A percentile compares a stretch with the other conserved stretches of the same genome.
Evolutionary conservation across 2,113 vertebrate genomes (phyloP).

Genomic region (Gambusia affinis): DNA sequence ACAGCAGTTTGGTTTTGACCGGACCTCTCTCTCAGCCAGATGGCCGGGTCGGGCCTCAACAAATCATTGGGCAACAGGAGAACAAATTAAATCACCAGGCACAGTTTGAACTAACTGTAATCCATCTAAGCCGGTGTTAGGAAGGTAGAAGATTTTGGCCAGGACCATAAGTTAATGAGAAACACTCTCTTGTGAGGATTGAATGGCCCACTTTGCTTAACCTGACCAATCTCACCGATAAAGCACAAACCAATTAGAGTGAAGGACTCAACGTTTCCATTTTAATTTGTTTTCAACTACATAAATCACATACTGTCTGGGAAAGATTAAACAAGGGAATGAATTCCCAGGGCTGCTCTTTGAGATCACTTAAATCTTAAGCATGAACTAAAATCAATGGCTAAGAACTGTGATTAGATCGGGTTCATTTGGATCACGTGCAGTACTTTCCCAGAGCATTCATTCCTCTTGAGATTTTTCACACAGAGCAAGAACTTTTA

Average conservation of each 20-base stretch:
- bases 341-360: conserved; percentile 40
- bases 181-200: conserved; percentile 57
- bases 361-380: conserved; percentile 41
- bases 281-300: conserved; percentile 54
- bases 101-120: conserved; percentile 65
- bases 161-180: conserved; percentile 46
- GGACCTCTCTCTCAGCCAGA: conserved; percentile 67
- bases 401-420: conserved; percentile 46
- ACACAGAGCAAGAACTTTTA: background rate
- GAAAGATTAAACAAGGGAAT: conserved; percentile 53
- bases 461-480: background rate
- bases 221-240: conserved; percentile 44
- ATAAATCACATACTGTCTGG: conserved; percentile 56
- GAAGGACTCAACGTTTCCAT: conserved; percentile 57
- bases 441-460: background rate
- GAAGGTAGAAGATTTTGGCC: conserved; percentile 42
- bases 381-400: conserved; percentile 33
- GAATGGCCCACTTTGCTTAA: conserved; percentile 34
- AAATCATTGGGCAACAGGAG: conserved; percentile 64
- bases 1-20: conserved; percentile 37
- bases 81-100: conserved; percentile 72
- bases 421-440: background rate
- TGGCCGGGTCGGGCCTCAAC: conserved; percentile 57
- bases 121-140: conserved; percentile 63
- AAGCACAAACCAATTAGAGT: conserved; percentile 67